phyloP scores from a whole-genome alignment of 1,140 invertebrate species.

The Philaenus spumarius region DNA sequence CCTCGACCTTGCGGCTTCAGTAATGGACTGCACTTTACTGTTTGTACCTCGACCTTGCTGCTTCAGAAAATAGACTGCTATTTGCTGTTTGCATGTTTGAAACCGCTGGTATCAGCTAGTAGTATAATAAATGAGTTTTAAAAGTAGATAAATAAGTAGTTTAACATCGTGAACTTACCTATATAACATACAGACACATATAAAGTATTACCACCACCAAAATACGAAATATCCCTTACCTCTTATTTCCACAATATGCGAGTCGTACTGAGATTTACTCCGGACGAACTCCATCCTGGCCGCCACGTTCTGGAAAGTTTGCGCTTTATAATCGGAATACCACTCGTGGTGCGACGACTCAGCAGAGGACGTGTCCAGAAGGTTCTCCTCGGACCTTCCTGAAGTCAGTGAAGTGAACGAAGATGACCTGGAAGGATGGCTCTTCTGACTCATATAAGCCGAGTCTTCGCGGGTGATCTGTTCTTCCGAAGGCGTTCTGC shows the following conservation, averaged over 20 bases:
- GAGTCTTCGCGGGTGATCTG: constrained; percentile 34
- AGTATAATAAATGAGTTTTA: too few relatives aligned
- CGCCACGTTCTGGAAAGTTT: constrained; percentile 45
- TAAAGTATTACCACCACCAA: neutral
- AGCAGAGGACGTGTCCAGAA: constrained; percentile 35
- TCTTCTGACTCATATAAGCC: constrained; percentile 47
- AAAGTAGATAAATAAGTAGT: too few relatives aligned
- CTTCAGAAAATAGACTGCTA: too few relatives aligned
- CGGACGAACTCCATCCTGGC: constrained; percentile 55
- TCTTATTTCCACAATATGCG: constrained; percentile 79
- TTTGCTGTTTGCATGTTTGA: too few relatives aligned
- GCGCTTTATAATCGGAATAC: constrained; percentile 51
- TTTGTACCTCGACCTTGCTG: too few relatives aligned
- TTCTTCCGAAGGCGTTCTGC: constrained; percentile 50
- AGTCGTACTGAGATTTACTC: constrained; percentile 74
- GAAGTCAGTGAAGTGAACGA: constrained; percentile 44
- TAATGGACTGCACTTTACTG: too few relatives aligned
- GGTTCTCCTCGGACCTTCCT: constrained; percentile 52
- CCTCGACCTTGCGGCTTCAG: too few relatives aligned
- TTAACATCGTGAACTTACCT: too few relatives aligned
- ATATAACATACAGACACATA: neutral
- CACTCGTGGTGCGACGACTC: constrained; percentile 40
- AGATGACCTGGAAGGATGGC: constrained; percentile 41
- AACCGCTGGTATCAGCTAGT: too few relatives aligned
- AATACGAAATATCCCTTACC: constrained; percentile 47